These are phyloP conservation scores for Leucoptera coffeella DNA, from an alignment of 2,888 invertebrate genomes.

Conservation along the genomic window DNA sequence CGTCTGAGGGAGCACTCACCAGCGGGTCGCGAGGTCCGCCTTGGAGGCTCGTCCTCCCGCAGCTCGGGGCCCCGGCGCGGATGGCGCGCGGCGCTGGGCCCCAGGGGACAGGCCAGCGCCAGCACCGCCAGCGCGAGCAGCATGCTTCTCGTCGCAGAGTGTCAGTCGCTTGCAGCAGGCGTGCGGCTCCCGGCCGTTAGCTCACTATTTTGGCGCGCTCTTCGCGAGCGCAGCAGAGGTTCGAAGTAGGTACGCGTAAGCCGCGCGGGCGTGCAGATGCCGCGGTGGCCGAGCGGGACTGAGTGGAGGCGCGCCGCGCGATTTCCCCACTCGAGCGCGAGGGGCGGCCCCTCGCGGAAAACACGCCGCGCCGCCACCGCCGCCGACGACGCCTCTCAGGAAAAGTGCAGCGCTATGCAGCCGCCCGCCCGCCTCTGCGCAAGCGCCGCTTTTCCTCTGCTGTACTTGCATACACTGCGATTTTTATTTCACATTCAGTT, in stretches of 20 bases:
- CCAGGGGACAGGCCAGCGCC: constrained; percentile 34
- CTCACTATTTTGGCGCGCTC: constrained; percentile 42
- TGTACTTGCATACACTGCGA: too few relatives aligned
- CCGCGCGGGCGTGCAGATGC: constrained; percentile 19
- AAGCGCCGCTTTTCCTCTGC: constrained; percentile 10
- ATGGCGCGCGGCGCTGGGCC: constrained; percentile 22
- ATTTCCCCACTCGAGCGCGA: constrained; percentile 34
- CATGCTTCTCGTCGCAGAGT: constrained; percentile 14
- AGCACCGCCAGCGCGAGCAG: constrained; percentile 32
- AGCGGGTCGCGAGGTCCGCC: constrained; percentile 59
- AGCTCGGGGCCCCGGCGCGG: constrained; percentile 59
- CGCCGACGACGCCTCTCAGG: constrained; percentile 2
- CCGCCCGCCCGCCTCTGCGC: constrained; percentile 18
- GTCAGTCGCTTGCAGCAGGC: too few relatives aligned
- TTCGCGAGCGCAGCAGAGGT: constrained; percentile 18
- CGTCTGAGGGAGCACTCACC: constrained; percentile 43
- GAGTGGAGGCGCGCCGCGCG: constrained; percentile 24
- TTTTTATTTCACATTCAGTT: too few relatives aligned
- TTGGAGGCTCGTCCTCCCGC: constrained; percentile 61
- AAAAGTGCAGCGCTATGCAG: constrained; percentile 13
- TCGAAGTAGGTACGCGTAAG: constrained; percentile 7
- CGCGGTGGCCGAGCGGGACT: constrained; percentile 44
- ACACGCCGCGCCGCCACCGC: constrained; percentile 20
- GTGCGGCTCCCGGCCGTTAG: constrained; percentile 34
- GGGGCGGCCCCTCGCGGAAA: constrained; percentile 39